Base-by-base conservation (phyloP, 2,797 vertebrate genomes). In the Ctenopoma multispine region DNA sequence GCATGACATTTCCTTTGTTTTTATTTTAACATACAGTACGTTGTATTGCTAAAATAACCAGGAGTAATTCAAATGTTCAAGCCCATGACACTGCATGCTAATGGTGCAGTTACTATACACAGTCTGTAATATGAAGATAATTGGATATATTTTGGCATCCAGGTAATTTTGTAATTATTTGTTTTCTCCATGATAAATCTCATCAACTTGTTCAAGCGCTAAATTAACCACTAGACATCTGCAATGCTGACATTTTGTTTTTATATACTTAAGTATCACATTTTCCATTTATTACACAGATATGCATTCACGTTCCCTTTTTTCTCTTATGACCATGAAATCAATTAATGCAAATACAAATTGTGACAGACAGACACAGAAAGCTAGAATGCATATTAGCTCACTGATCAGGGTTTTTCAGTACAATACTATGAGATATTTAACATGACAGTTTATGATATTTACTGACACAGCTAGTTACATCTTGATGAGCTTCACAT, bases 401-500 rank as follows among this genome's bases (percentile, higher is more conserved):
- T 5, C 6, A 40, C 56, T 71, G 68, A 82, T 80, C 68, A 14
- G 75, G 60, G 57, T 64, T 61, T 62, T 69, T 73, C 75, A 53
- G 41, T 15, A 76, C 72, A 81, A 79, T 53, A 9, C 21, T 49
- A 72, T 49, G 75, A 82, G 74, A 84, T 84, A 89, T 90, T 78
- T 85, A 85, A 87, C 86, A 89, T 85, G 89, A 88, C 82, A 85
- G 84, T 74, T 86, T 83, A 92, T 84, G 87, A 84, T 91, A 88
- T 91, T 91, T 90, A 92, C 86, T 87, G 87, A 89, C 89, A 86
- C 81, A 90, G 85, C 88, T 82, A 69, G 87, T 93, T 87, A 87
- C 86, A 92, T 92, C 87, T 91, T 91, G 90, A 94, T 89, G 86
- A 87, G 90, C 88, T 90, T 93, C 94, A 86, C 87, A 93, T 93